Evolutionary conservation across 1,140 invertebrate species (phyloP).

Genomic region (Pogonus chalceus): DNA sequence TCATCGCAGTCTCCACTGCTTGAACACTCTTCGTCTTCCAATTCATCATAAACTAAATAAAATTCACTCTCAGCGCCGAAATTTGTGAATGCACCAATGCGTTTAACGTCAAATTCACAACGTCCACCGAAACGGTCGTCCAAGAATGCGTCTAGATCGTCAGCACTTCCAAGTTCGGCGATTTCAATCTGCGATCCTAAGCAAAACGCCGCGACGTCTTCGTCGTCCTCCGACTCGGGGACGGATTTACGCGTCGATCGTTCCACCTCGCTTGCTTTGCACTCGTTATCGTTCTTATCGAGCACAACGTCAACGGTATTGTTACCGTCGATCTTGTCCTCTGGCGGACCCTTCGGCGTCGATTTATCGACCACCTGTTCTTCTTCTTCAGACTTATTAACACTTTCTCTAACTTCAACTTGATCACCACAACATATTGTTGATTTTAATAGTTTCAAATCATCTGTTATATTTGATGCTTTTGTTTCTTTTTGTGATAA

Average conservation of each 20-base stretch:
- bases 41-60: slow-evolving; percentile 26
- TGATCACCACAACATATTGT: no score
- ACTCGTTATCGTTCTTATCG: slow-evolving; percentile 19
- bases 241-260: slow-evolving; percentile 1
- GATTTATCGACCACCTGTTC: slow-evolving; percentile 20
- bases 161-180: neutral
- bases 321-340: neutral
- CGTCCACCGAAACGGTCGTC: slow-evolving; percentile 12
- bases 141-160: neutral
- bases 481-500: neutral
- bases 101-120: slow-evolving; percentile 28
- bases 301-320: neutral
- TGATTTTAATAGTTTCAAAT: no score
- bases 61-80: slow-evolving; percentile 16
- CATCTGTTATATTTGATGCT: neutral
- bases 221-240: neutral
- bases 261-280: slow-evolving; percentile 6
- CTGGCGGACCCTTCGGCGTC: no score
- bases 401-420: neutral
- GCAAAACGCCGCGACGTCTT: no score
- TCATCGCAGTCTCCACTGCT: slow-evolving; percentile 17
- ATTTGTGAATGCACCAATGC: slow-evolving; percentile 16
- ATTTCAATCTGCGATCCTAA: neutral
- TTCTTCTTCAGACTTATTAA: neutral
- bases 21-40: slow-evolving; percentile 17